Base-by-base conservation (phyloP, 2,113 vertebrate species). In the Myxocyprinus asiaticus region DNA sequence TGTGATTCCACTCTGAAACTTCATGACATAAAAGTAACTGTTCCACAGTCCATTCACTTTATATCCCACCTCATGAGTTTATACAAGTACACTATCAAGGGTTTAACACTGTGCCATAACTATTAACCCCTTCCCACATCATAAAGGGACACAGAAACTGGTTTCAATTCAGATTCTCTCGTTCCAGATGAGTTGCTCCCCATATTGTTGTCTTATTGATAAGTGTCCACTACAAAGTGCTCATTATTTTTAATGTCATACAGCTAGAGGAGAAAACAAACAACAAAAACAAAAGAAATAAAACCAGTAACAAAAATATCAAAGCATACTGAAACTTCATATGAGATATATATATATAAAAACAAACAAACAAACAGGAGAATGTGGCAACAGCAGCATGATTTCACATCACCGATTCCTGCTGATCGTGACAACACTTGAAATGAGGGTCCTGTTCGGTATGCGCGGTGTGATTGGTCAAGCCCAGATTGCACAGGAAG, bases 351-450 rank as follows among this genome's bases (percentile, higher is more conserved):
- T 33, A 33, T 33, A n/a, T n/a, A n/a, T n/a, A n/a, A 33, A 33
- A 33, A 33, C 22, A 33, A 33, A n/a, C n/a, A n/a, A 33, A 33
- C 22, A 64, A 58, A 68, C 70, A 42, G 72, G 58, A 45, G 67
- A 69, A 81, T 72, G 71, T 69, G 55, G 43, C 47, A 59, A 67
- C 9, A 12, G 87, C 76, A 70, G 87, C 87, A 87, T 80, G 56
- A 48, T 67, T 85, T 67, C 0, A 15, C 43, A n/a, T 45, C 64
- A 14, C 77, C 82, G 62, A 15, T 87, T 73, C 66, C 69, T 12
- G 61, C n/a, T 45, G 47, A 84, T 63, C 68, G 73, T 9, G 65
- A 79, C 66, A 10, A 77, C 76, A 58, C 67, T 56, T 47, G 71
- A 48, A 22, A 14, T 55, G 15, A 76, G 63, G 59, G 64, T 17